These are phyloP conservation scores for Zaprionus taronus DNA, from an alignment of 1,140 invertebrate genomes.

Conservation along the genomic window DNA sequence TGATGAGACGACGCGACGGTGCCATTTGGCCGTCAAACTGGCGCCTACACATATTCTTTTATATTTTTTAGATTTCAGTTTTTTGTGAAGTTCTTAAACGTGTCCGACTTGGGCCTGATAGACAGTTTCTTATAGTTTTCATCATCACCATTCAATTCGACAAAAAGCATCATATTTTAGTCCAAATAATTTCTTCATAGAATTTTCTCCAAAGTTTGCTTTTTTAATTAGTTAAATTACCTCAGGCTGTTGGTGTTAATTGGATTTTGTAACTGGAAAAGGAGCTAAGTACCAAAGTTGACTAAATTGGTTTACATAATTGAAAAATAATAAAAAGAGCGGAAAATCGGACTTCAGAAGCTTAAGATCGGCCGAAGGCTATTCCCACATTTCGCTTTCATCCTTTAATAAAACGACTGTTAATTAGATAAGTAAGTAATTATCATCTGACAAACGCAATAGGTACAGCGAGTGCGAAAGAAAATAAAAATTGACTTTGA, in stretches of 20 bases:
- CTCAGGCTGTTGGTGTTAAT: constrained; percentile 25
- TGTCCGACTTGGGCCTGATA: constrained; percentile 47
- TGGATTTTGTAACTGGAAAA: constrained; percentile 15
- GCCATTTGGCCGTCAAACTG: constrained; percentile 52
- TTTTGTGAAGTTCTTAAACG: constrained; percentile 33
- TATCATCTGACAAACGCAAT: constrained; percentile 41
- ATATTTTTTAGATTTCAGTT: constrained; percentile 34
- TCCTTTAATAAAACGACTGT: constrained; percentile 22
- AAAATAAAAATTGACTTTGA: background rate
- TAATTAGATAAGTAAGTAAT: constrained; percentile 38
- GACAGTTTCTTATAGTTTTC: constrained; percentile 46
- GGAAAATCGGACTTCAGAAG: background rate
- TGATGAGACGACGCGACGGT: constrained; percentile 53
- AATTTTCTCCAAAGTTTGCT: background rate
- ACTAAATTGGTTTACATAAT: constrained; percentile 14
- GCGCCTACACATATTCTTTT: constrained; percentile 59
- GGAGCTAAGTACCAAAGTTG: constrained; percentile 8
- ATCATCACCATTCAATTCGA: background rate
- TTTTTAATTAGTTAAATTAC: constrained; percentile 26
- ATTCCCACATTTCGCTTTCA: constrained; percentile 33
- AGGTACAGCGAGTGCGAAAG: constrained; percentile 13
- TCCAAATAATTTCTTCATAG: constrained; percentile 2
- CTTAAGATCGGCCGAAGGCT: constrained; percentile 7
- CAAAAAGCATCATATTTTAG: background rate
- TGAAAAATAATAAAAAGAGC: constrained; percentile 23